Base-by-base conservation (phyloP, 2,888 invertebrate genomes). In the Pteria penguin region DNA sequence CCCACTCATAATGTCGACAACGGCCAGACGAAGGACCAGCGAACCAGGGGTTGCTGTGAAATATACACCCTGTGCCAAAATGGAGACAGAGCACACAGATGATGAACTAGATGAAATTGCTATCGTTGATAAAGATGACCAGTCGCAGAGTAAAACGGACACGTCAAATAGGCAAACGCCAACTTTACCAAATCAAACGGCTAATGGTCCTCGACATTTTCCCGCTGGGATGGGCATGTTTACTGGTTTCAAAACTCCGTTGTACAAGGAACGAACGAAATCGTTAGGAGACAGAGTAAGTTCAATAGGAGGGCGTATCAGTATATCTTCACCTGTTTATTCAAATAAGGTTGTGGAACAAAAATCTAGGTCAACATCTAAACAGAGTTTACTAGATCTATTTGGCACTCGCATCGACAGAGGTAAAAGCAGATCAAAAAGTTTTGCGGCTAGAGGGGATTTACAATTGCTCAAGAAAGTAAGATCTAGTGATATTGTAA, bases 371-470 rank as follows among this genome's bases (percentile, higher is more conserved):
- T 94, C 94, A 69, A 94, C 94, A 65, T 94, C 94, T 60, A 93
- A 94, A 86, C 94, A 94, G 91, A 94, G 94, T 87, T 94, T 95
- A 73, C 92, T 95, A 86, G 95, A 95, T 92, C 93, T 96, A 92
- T 95, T 96, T 93, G 95, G 95, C 92, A 95, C 95, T 93, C 95
- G 96, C 93, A 94, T 90, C 65, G 88, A 89, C 63, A 83, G 87
- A 62, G 96, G 95, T 87, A 96, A 96, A 91, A 54, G 61, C n/a
- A 29, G 72, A 26, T 67, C 73, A n/a, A 76, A 76, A 60, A 76
- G 76, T 52, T 72, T 76, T 27, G 72, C 76, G 3, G 96, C 96
- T 88, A 94, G 94, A 84, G 94, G 94, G 88, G 87, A 88, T 76
- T 80, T 86, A 62, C 87, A 88, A 67, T 94, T 95, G 92, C 94